phyloP scores from a whole-genome alignment of 2,113 vertebrate species.

The Gorsachius goisagi region DNA sequence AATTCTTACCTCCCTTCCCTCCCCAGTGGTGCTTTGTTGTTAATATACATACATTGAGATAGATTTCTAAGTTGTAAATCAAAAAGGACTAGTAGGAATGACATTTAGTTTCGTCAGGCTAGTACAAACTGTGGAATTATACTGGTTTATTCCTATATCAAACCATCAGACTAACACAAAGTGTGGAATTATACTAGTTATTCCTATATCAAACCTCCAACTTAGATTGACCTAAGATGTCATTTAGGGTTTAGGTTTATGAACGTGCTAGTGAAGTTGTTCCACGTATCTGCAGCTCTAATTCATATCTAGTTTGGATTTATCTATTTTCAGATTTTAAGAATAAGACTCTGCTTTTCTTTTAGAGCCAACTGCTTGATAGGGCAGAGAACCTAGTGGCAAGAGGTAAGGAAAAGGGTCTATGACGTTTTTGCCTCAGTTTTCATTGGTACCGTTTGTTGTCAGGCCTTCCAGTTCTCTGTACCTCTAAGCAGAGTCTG shows the following conservation, averaged over 20 bases:
- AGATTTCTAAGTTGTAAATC: background rate
- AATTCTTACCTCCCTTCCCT: background rate
- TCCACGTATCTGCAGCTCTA: background rate
- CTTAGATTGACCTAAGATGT: background rate
- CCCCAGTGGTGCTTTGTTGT: accelerated
- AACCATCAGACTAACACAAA: background rate
- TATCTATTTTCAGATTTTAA: background rate
- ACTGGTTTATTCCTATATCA: background rate
- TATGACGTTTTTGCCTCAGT: background rate
- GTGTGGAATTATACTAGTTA: background rate
- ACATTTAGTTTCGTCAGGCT: background rate
- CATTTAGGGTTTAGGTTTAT: background rate
- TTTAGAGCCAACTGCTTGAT: background rate
- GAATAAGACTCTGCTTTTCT: background rate
- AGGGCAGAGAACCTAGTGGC: background rate
- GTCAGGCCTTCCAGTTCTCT: background rate
- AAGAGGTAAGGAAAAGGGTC: background rate
- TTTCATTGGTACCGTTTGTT: background rate
- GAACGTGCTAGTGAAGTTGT: background rate
- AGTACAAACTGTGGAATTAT: background rate
- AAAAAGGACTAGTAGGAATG: background rate
- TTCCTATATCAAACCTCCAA: background rate
- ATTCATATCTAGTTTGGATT: background rate
- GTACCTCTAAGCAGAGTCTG: background rate
- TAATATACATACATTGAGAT: background rate